phyloP scores from a whole-genome alignment of 2,113 vertebrate genomes.

The Leptosomus discolor region DNA sequence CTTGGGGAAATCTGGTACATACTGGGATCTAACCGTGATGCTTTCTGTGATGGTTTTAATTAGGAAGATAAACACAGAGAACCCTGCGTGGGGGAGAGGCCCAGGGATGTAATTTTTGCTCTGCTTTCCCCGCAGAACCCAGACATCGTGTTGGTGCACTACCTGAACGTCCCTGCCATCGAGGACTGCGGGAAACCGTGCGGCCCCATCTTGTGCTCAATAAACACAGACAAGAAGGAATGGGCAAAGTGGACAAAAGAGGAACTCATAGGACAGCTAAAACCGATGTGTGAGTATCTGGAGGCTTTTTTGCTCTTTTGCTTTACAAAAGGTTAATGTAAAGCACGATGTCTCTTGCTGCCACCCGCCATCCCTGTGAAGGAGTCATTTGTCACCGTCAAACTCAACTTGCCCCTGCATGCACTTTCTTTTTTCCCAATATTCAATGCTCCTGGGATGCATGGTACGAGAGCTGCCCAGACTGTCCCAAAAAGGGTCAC shows the following conservation, averaged over 20 bases:
- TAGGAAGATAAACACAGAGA: neutral
- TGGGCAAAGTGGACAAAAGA: conserved; percentile 99
- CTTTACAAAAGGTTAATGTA: neutral
- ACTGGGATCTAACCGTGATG: neutral
- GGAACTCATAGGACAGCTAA: conserved; percentile 96
- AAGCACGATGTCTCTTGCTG: neutral
- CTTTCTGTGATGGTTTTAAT: neutral
- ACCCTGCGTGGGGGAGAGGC: neutral
- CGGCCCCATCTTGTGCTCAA: conserved; percentile 96
- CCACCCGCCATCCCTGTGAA: neutral
- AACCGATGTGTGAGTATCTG: conserved; percentile 96
- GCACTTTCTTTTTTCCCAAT: neutral
- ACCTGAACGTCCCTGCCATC: conserved; percentile 98
- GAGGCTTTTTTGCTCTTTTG: neutral
- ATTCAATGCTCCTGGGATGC: neutral
- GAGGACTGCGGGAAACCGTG: conserved; percentile 99
- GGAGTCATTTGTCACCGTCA: neutral
- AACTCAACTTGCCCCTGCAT: neutral
- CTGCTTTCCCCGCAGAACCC: conserved; percentile 84
- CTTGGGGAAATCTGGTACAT: accelerated
- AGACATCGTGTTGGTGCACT: conserved; percentile 98
- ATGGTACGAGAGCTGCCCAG: neutral
- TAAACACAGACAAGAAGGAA: conserved; percentile 99
- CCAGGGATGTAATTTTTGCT: neutral
- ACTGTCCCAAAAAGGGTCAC: neutral